Conservation (phyloP, 2,797 vertebrate species). For the Anabacerthia variegaticeps region DNA sequence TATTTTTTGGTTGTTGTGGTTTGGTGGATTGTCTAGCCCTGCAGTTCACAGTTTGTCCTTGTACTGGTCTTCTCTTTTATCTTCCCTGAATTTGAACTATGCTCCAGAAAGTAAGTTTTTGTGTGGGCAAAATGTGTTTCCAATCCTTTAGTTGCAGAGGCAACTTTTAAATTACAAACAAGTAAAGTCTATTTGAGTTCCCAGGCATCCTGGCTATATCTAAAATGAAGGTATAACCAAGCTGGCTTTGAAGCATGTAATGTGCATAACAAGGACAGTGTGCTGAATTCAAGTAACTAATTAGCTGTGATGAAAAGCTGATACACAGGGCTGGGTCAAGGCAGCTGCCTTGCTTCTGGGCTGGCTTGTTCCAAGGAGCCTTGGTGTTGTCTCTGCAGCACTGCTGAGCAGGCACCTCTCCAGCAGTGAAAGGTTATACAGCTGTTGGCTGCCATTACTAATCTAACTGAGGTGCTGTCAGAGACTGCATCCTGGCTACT, state of each 20-base stretch:
- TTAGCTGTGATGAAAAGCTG: conserved; percentile 7
- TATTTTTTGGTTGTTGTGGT: background rate
- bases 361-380: background rate
- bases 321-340: background rate
- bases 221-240: conserved; percentile 1
- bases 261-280: background rate
- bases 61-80: background rate
- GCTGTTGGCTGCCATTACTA: background rate
- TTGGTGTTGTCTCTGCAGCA: background rate
- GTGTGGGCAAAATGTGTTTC: background rate
- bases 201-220: background rate
- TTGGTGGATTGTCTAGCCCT: background rate
- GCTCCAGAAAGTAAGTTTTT: background rate
- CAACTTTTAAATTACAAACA: background rate
- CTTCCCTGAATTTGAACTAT: background rate
- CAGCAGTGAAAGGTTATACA: background rate
- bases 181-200: background rate
- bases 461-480: background rate
- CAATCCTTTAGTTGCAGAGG: background rate
- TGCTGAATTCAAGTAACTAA: conserved; percentile 2
- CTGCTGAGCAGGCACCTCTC: background rate
- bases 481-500: background rate
- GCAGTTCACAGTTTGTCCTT: background rate
- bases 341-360: background rate
- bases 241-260: background rate